A percentile compares a stretch with the other conserved stretches of the same genome.
Evolutionary conservation across 2,113 vertebrate genomes (phyloP).

Genomic region (Terrapene triunguis): DNA sequence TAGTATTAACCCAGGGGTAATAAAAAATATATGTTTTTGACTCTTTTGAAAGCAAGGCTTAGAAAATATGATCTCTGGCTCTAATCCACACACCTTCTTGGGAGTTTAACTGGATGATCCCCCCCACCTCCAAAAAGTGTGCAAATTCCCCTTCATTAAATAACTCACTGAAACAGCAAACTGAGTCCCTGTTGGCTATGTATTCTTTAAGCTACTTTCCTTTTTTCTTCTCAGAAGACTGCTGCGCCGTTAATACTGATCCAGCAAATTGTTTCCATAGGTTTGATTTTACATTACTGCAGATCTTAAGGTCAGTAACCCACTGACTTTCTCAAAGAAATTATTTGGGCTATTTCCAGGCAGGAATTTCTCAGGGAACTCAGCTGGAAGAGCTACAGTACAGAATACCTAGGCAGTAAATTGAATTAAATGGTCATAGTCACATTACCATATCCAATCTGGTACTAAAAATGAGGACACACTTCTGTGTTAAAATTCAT

Average conservation of each 20-base stretch:
- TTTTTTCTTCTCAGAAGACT: background rate
- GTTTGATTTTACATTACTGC: conserved; percentile 11
- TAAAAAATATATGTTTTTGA: conserved; percentile 1
- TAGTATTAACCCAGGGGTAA: conserved; percentile 10
- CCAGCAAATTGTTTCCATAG: conserved; percentile 40
- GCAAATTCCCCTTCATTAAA: background rate
- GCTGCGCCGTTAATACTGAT: background rate
- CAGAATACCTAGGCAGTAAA: background rate
- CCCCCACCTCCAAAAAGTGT: background rate
- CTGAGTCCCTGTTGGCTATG: background rate
- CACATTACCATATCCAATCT: background rate
- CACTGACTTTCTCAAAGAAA: conserved; percentile 28
- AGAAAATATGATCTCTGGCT: conserved; percentile 17
- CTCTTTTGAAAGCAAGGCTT: conserved; percentile 21
- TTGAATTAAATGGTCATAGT: background rate
- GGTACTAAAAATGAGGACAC: background rate
- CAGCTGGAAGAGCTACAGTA: background rate
- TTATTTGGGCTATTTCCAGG: conserved; percentile 47
- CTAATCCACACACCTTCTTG: background rate
- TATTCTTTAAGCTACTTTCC: background rate
- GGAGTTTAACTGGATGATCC: conserved; percentile 6
- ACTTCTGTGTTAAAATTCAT: background rate
- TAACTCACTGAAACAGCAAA: conserved; percentile 8
- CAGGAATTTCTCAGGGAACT: background rate
- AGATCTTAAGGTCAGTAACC: background rate